A percentile compares a stretch with the other conserved stretches of the same genome.
Conservation (phyloP, 2,888 invertebrate species). For the Galeruca laticollis region DNA sequence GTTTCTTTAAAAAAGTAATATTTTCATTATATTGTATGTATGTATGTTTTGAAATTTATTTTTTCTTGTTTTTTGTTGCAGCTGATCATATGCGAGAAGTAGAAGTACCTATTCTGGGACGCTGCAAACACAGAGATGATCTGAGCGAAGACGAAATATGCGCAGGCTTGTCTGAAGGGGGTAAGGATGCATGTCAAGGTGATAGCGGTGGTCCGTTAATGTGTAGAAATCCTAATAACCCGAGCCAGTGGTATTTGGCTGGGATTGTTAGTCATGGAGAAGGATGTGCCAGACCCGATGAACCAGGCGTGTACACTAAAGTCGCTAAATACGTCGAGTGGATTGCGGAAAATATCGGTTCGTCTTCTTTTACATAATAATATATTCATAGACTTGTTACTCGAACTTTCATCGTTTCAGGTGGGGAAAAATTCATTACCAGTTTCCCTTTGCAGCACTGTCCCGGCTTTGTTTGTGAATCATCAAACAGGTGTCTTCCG, state of each 20-base stretch:
- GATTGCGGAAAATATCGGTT: constrained; percentile 76
- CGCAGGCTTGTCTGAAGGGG: constrained; percentile 79
- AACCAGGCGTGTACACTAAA: constrained; percentile 87
- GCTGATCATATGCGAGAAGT: constrained; percentile 88
- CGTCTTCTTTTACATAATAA: constrained; percentile 54
- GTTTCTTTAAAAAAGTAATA: too few species aligned
- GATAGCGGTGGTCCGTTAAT: constrained; percentile 89
- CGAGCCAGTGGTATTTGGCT: constrained; percentile 82
- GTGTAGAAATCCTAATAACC: constrained; percentile 77
- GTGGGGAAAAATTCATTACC: constrained; percentile 66
- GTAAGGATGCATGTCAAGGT: constrained; percentile 87
- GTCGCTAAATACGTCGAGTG: constrained; percentile 81
- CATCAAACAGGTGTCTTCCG: constrained; percentile 76
- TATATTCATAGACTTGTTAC: not conserved
- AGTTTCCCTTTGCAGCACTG: constrained; percentile 73
- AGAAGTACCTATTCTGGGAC: constrained; percentile 76
- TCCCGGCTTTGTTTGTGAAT: constrained; percentile 80
- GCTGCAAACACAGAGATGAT: constrained; percentile 77
- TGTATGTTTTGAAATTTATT: too few species aligned
- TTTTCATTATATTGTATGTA: too few species aligned
- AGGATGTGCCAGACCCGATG: constrained; percentile 83
- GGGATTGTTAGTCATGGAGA: constrained; percentile 90
- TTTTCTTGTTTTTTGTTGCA: too few species aligned
- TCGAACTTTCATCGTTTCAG: constrained; percentile 61
- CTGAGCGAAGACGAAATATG: constrained; percentile 78